These are phyloP conservation scores for Colinus virginianus DNA, from an alignment of 2,113 vertebrate genomes.

Conservation along the genomic window DNA sequence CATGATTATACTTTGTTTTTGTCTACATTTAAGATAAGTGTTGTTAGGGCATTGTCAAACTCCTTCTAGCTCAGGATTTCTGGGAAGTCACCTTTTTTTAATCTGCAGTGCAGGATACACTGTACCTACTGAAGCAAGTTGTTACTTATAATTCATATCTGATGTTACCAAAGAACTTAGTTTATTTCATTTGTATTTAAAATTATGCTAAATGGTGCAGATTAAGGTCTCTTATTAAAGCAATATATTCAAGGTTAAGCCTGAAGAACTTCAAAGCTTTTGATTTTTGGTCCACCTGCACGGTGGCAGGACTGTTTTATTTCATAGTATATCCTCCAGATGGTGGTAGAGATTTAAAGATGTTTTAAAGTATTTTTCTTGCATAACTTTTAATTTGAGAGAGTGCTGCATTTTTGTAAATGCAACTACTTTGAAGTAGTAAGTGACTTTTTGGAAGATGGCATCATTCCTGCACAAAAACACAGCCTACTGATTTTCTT, in stretches of 20 bases:
- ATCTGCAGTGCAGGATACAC: not conserved
- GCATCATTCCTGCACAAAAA: not conserved
- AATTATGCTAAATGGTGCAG: not conserved
- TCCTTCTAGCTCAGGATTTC: not conserved
- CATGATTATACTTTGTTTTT: no score
- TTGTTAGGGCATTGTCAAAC: not conserved
- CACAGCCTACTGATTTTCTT: not conserved
- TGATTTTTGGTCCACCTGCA: not conserved
- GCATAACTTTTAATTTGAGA: not conserved
- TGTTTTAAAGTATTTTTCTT: not conserved
- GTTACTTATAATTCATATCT: not conserved
- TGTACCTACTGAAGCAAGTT: not conserved
- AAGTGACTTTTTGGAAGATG: not conserved
- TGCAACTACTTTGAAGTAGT: not conserved
- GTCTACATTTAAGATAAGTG: not conserved
- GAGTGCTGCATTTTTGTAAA: not conserved
- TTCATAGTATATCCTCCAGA: conserved; percentile 59
- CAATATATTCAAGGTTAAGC: not conserved
- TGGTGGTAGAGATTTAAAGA: conserved; percentile 64
- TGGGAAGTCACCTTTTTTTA: not conserved
- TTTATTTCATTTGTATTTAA: not conserved
- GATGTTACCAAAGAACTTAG: not conserved
- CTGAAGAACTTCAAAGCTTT: not conserved
- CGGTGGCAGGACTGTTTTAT: not conserved
- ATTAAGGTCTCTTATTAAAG: not conserved